Base-by-base conservation (phyloP, 1,140 invertebrate species). In the Anadara kagoshimensis region DNA sequence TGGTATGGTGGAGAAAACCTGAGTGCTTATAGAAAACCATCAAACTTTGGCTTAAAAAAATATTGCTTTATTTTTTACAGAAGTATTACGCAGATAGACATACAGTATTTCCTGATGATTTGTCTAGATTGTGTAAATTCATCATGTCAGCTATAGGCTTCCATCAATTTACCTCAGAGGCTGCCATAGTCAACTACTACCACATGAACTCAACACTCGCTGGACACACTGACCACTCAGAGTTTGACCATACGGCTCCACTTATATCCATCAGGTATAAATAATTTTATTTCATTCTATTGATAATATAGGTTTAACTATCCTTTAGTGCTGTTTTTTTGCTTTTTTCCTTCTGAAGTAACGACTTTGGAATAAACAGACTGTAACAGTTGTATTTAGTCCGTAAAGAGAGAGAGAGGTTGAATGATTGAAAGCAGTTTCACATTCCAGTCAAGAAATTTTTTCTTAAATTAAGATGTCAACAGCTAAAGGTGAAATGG, bases 151-250 rank as follows among this genome's bases (percentile, higher is more conserved):
- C 86, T 29, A 84, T 95, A 57, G 93, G 92, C 4, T 95, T 93
- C 83, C 51, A 67, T 11, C 81, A 92, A 54, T 97, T 94, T 84
- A 91, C 86, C 62, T 93, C 96, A 0, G 93, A 99, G 90, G 96
- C 97, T 58, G 96, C 94, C 0, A 98, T 99, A 80, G 92, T 98
- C 0, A 98, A 99, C 90, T 98, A 94, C 87, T 99, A 99, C 86
- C 94, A 96, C 76, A 92, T 96, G 90, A 94, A 96, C 83, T 96
- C 94, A 41, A 88, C 98, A 36, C 94, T 94, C 45, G 95, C 95
- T 0, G 62, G 62, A 47, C 97, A 99, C 83, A 95, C 93, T 0
- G 97, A 99, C 90, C 94, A 96, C 83, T 98, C 97, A 0, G 97
- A 99, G 90, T 86, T 92, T 4, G 94, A 96, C 90, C 87, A 93